phyloP scores from a whole-genome alignment of 1,140 invertebrate genomes.

The Drosophila ohnishii region DNA sequence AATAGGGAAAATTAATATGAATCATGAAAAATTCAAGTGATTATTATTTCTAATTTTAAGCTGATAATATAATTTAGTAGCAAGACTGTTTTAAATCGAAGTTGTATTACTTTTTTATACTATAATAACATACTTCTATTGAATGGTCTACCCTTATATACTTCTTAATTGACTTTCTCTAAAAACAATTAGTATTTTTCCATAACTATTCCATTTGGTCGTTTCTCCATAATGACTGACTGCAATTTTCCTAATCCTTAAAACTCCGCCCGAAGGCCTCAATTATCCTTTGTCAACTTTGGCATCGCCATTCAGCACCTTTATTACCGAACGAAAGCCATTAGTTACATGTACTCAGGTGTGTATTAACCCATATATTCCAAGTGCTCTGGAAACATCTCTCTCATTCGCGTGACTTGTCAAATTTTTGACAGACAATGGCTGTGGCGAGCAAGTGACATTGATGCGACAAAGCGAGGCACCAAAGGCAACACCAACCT shows the following conservation, averaged over 20 bases:
- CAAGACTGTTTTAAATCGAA: no score
- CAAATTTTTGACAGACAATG: constrained; percentile 54
- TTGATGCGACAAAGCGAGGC: constrained; percentile 24
- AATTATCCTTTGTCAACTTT: constrained; percentile 42
- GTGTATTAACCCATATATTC: constrained; percentile 39
- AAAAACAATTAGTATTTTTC: not conserved
- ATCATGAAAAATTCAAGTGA: no score
- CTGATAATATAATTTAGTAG: no score
- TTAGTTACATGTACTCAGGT: constrained; percentile 10
- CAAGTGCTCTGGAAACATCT: constrained; percentile 26
- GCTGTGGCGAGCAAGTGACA: constrained; percentile 26
- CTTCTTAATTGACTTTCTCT: not conserved
- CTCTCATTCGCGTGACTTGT: constrained; percentile 43
- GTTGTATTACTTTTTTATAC: not conserved
- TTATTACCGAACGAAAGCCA: constrained; percentile 24
- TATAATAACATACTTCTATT: not conserved
- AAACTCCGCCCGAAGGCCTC: constrained; percentile 15
- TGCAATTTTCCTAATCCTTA: constrained; percentile 13
- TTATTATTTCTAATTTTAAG: no score
- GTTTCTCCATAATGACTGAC: not conserved
- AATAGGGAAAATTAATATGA: no score
- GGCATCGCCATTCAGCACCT: constrained; percentile 11
- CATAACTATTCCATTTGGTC: not conserved
- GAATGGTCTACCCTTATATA: no score
- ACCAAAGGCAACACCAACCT: constrained; percentile 12